Base-by-base conservation (phyloP, 2,113 vertebrate species). In the Garra rufa region DNA sequence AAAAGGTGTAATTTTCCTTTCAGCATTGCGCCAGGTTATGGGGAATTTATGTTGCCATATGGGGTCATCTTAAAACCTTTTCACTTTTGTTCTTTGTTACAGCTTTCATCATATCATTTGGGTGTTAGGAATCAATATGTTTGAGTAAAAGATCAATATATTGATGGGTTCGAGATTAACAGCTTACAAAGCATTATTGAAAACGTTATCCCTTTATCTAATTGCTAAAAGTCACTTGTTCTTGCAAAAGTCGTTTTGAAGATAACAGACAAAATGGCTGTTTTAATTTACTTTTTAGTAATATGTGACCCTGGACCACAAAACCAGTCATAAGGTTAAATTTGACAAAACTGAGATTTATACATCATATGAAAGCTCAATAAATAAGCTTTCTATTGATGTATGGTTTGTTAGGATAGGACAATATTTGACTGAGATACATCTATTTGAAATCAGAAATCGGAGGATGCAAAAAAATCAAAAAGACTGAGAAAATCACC, bases 1-100 rank as follows among this genome's bases (percentile, higher is more conserved):
- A 15, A 28, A 24, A 52, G 52, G 17, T 76, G 48, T 70, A 83
- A 55, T 67, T 81, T 81, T 46, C 52, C 57, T n/a, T 74, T 44
- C 50, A 8, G 17, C 17, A 15, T 28, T 48, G 59, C 0, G 10
- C 9, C 17, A 44, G 46, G 85, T 86, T 82, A 83, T 41, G 28
- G 28, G 46, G n/a, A 76, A 70, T 83, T 88, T 73, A 83, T 57
- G 14, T 14, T 10, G 71, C 6, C 19, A 26, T 52, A 19, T 7
- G 24, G 46, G 83, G 17, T 15, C 30, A 28, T 44, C 43, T 77
- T 13, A 57, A 43, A 48, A 24, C 34, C 26, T 55, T 26, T 65
- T 7, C 30, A 14, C 24, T 15, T 46, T 38, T 85, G 57, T 76
- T n/a, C 38, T 67, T 6, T 71, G 24, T 55, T 26, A 38, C 34